Conservation (phyloP, 1,140 invertebrate species). For the Cryptotermes secundus region DNA sequence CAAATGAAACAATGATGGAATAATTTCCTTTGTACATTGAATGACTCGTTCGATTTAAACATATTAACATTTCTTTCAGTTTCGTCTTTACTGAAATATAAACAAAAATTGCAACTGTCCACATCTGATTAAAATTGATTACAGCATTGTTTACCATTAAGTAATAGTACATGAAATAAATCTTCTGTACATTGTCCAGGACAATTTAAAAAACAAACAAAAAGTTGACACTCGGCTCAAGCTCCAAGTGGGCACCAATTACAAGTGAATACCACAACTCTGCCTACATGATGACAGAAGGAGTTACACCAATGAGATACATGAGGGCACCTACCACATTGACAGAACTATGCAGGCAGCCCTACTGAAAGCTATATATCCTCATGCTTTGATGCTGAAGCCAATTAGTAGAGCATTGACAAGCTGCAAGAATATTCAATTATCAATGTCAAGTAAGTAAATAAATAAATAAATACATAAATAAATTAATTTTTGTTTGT, state of each 20-base stretch:
- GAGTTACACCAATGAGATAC: not conserved
- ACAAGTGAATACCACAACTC: not conserved
- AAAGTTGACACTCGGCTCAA: not conserved
- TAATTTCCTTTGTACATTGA: constrained; percentile 12
- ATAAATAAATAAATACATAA: constrained; percentile 15
- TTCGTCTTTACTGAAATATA: not conserved
- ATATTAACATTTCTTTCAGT: not conserved
- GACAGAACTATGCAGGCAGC: constrained; percentile 1
- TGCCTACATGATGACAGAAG: not conserved
- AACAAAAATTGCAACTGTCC: constrained; percentile 8
- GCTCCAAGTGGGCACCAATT: constrained; percentile 3
- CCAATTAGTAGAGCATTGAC: constrained; percentile 29
- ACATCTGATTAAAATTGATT: not conserved
- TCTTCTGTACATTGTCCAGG: not conserved
- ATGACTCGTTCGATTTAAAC: constrained; percentile 4
- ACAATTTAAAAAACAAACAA: constrained; percentile 17
- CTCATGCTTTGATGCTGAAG: constrained; percentile 30
- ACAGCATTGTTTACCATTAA: not conserved
- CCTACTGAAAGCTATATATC: constrained; percentile 12
- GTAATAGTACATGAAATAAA: not conserved
- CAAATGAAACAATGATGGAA: not conserved
- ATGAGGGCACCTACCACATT: not conserved
- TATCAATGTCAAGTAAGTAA: constrained; percentile 17
- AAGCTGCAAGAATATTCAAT: constrained; percentile 28
- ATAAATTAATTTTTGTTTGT: constrained; percentile 11